Percentiles rank a stretch among this genome's conserved stretches.
These are phyloP conservation scores for Ariolimax columbianus DNA, from an alignment of 2,888 invertebrate species.

Conservation along the genomic window DNA sequence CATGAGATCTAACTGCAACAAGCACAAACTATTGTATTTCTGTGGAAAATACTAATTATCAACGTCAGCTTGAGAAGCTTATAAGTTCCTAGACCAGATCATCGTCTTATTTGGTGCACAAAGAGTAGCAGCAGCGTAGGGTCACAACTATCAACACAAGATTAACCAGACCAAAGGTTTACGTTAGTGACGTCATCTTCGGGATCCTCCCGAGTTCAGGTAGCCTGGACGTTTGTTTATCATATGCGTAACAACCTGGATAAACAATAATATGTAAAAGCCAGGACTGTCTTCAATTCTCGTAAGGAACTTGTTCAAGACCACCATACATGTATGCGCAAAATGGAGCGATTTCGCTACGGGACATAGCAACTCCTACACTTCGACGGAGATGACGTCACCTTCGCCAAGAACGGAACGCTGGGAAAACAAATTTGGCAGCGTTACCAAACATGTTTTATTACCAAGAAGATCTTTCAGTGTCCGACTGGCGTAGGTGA, in stretches of 20 bases:
- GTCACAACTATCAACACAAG: conserved; percentile 49
- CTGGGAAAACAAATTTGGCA: conserved; percentile 48
- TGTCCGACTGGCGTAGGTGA: too few species aligned
- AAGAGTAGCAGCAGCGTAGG: background rate
- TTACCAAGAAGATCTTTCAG: background rate
- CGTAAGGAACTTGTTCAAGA: too few species aligned
- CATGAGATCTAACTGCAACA: background rate
- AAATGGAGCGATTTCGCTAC: background rate
- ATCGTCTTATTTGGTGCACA: background rate
- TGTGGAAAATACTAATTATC: background rate
- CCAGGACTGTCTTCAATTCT: background rate
- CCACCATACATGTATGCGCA: background rate
- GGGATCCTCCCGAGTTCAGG: conserved; percentile 52
- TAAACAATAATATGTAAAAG: background rate
- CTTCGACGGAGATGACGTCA: conserved; percentile 61
- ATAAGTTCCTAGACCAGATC: background rate
- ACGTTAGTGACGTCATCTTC: conserved; percentile 76
- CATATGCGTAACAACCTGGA: background rate
- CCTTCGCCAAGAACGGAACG: conserved; percentile 56
- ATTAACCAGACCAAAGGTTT: conserved; percentile 54
- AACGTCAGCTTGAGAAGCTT: background rate
- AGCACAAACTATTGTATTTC: background rate
- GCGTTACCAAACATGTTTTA: conserved; percentile 11
- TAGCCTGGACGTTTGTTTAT: conserved; percentile 10
- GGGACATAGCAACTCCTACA: conserved; percentile 29